phyloP scores from a whole-genome alignment of 2,888 invertebrate genomes.

The Parapristionchus giblindavisi region DNA sequence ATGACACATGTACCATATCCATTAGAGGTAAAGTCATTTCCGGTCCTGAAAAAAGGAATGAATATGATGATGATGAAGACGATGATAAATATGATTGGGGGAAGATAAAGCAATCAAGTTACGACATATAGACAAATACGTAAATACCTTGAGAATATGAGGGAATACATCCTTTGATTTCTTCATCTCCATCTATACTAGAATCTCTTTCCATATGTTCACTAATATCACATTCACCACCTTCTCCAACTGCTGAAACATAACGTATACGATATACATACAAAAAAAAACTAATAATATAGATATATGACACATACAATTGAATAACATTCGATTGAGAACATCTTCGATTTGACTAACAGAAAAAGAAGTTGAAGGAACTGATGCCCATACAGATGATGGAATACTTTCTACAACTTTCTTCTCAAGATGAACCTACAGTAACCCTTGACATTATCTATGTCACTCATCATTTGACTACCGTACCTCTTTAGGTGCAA shows the following conservation, averaged over 20 bases:
- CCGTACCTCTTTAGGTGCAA: slow-evolving; percentile 28
- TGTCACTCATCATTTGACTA: background rate
- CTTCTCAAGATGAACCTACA: too few species aligned
- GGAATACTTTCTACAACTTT: slow-evolving; percentile 3
- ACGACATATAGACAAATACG: too few species aligned
- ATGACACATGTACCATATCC: background rate
- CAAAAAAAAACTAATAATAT: too few species aligned
- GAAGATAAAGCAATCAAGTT: too few species aligned
- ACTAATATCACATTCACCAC: background rate
- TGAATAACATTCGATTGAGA: slow-evolving; percentile 22
- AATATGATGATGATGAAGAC: too few species aligned
- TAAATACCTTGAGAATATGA: slow-evolving; percentile 7
- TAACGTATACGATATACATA: too few species aligned
- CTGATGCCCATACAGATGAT: background rate
- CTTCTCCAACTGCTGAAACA: too few species aligned
- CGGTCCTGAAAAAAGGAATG: too few species aligned
- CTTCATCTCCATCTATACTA: slow-evolving; percentile 33
- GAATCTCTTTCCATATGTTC: slow-evolving; percentile 21
- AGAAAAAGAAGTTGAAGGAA: slow-evolving; percentile 15
- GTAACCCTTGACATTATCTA: background rate
- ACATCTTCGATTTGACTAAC: slow-evolving; percentile 27
- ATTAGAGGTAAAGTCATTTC: background rate
- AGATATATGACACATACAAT: background rate
- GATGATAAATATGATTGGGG: too few species aligned
- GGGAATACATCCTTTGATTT: slow-evolving; percentile 27